phyloP scores from a whole-genome alignment of 2,888 invertebrate species.

The Cacoxenus indagator region DNA sequence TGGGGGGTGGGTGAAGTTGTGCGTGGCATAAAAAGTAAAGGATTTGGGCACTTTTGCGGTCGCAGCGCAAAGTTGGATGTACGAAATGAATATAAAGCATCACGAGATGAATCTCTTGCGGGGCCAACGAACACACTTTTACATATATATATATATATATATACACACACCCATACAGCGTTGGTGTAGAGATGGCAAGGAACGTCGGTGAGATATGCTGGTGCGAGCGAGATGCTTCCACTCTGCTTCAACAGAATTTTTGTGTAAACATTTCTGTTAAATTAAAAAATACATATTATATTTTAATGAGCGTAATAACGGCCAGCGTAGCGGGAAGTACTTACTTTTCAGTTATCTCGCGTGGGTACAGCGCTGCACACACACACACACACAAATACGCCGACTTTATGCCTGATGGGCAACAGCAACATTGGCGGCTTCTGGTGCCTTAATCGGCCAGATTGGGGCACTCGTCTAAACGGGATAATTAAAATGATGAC shows the following conservation, averaged over 20 bases:
- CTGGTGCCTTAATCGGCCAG: slow-evolving; percentile 45
- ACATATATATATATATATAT: too few species aligned
- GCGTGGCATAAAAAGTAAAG: slow-evolving; percentile 37
- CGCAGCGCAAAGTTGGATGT: slow-evolving; percentile 19
- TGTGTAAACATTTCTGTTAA: slow-evolving; percentile 68
- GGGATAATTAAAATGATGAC: slow-evolving; percentile 69
- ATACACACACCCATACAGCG: slow-evolving; percentile 8
- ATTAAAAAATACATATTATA: slow-evolving; percentile 69
- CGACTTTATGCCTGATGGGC: slow-evolving; percentile 18
- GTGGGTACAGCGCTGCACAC: background rate
- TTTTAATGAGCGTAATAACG: slow-evolving; percentile 69
- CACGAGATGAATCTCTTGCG: slow-evolving; percentile 24
- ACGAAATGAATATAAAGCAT: slow-evolving; percentile 3
- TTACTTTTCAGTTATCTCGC: background rate
- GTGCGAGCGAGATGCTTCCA: slow-evolving; percentile 35
- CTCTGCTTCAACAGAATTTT: slow-evolving; percentile 63
- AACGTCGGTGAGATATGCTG: slow-evolving; percentile 26
- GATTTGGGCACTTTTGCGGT: slow-evolving; percentile 41
- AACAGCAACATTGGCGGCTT: slow-evolving; percentile 49
- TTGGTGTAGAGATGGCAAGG: slow-evolving; percentile 2
- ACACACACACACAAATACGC: background rate
- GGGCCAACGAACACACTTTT: slow-evolving; percentile 3
- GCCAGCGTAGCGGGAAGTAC: slow-evolving; percentile 29
- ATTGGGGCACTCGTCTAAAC: slow-evolving; percentile 52
- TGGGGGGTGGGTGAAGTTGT: background rate